Conservation (phyloP, 2,888 invertebrate genomes). For the Cheilosia grossa region DNA sequence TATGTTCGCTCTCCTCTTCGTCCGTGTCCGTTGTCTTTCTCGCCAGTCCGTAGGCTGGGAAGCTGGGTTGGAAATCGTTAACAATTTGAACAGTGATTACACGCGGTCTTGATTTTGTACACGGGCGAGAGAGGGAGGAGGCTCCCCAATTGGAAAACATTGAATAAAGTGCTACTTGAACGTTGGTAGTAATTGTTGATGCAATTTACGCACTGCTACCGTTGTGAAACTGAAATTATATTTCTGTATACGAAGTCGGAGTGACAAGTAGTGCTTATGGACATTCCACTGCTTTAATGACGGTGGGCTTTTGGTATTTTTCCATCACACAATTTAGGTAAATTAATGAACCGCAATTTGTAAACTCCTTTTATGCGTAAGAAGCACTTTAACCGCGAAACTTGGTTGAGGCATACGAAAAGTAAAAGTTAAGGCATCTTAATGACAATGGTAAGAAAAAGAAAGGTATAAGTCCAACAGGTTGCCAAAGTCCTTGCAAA, state of each 20-base stretch:
- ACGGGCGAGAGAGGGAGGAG: not conserved
- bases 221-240: slow-evolving; percentile 24
- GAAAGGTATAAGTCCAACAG: too few species aligned
- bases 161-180: slow-evolving; percentile 1
- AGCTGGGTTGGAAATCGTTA: slow-evolving; percentile 38
- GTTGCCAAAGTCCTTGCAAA: too few species aligned
- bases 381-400: too few species aligned
- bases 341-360: not conserved
- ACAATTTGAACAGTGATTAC: slow-evolving; percentile 59
- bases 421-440: too few species aligned
- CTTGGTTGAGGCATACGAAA: too few species aligned
- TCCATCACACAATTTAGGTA: not conserved
- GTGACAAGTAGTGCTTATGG: slow-evolving; percentile 14
- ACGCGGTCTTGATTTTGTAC: slow-evolving; percentile 41
- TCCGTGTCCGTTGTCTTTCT: slow-evolving; percentile 1
- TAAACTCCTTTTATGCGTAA: not conserved
- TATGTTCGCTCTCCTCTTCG: not conserved
- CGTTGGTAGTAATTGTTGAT: slow-evolving; percentile 10
- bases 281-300: not conserved
- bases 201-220: slow-evolving; percentile 14
- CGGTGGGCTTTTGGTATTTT: not conserved
- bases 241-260: slow-evolving; percentile 23
- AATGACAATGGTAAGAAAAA: too few species aligned
- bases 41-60: not conserved
- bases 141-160: slow-evolving; percentile 2